phyloP scores from a whole-genome alignment of 1,140 invertebrate species.

The Aricia agestis region DNA sequence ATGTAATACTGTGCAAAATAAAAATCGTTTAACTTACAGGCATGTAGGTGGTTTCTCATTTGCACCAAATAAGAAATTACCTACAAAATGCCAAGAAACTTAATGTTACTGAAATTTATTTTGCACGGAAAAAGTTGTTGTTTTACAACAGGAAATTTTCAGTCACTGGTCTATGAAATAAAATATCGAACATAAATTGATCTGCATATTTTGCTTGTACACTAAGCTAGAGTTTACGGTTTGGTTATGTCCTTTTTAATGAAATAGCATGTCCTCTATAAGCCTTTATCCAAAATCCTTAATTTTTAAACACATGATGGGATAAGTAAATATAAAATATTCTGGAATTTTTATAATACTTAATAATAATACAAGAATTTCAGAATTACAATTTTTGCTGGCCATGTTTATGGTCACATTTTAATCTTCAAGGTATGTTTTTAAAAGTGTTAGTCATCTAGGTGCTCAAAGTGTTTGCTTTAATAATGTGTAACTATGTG shows the following conservation, averaged over 20 bases:
- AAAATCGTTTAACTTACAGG: not conserved
- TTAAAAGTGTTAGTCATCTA: slow-evolving; percentile 3
- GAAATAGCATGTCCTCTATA: too few relatives aligned
- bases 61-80: too few relatives aligned
- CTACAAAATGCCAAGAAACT: too few relatives aligned
- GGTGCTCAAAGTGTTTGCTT: not conserved
- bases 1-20: slow-evolving; percentile 12
- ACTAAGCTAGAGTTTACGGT: too few relatives aligned
- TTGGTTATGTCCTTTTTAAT: too few relatives aligned
- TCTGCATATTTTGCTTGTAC: too few relatives aligned
- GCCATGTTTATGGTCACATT: not conserved
- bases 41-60: too few relatives aligned
- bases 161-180: too few relatives aligned
- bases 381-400: not conserved
- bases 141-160: too few relatives aligned
- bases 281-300: not conserved
- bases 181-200: too few relatives aligned
- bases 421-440: not conserved
- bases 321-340: not conserved
- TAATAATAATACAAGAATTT: not conserved
- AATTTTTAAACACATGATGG: not conserved
- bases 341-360: not conserved
- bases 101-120: too few relatives aligned
- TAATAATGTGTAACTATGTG: not conserved
- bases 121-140: too few relatives aligned